Base-by-base conservation (phyloP, 2,113 vertebrate species). In the Daphoenositta chrysoptera region DNA sequence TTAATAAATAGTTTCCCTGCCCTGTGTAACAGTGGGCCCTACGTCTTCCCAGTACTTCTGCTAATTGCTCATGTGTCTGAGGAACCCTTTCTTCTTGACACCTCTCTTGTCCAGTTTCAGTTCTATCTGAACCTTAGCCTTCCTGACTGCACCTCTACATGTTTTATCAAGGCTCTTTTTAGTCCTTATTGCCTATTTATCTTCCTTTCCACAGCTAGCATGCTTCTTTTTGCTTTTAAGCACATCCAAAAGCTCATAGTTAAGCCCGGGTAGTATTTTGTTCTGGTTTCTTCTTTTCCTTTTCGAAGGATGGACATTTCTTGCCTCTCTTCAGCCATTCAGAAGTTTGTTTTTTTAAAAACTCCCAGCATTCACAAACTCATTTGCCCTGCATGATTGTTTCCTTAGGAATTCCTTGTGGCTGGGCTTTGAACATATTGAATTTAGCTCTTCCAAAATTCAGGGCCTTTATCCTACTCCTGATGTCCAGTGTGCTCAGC, bases 331-430 rank as follows among this genome's bases (percentile, higher is more conserved):
- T 65, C 22, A 50, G 27, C 10, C 33, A 60, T 71, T 31, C 57
- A 45, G 13, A 58, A 75, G 7, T 3, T 19, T 42, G 9, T 24
- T 58, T 44, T 75, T 75, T 65, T 10, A 81, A 24, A 35, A 76
- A 16, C 6, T 47, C 7, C 11, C 18, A 56, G 20, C 15, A 48
- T 7, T 47, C 27, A 18, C 8, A 75, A 50, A 15, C 9, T 58
- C 0, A 0, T 70, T 53, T 77, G 17, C 7, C 13, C 8, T 48
- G 11, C 7, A 7, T 54, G 8, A 2, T 31, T 50, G 7, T 45
- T 72, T 56, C 51, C 16, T 35, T 50, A 8, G 15, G 10, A 76
- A 76, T 56, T 47, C 7, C 17, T 64, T 8, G 1, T n/a, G 5
- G 1, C 21, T 88, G 21, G 8, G 7, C 27, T 87, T 14, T 69